Conservation (phyloP, 2,113 vertebrate genomes). For the Todiramphus saurophagus region DNA sequence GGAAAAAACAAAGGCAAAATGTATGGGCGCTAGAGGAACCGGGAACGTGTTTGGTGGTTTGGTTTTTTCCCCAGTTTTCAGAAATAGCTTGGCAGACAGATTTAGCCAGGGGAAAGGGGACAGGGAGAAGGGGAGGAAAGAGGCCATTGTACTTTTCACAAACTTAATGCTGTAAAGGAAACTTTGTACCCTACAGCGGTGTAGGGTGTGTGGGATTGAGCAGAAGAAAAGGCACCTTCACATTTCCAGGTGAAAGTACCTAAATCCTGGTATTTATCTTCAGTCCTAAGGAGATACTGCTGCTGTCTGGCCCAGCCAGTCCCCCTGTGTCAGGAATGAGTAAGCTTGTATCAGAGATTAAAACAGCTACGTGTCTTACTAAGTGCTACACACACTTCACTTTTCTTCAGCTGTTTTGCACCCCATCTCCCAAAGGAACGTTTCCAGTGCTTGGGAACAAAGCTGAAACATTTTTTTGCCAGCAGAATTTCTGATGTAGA, state of each 20-base stretch:
- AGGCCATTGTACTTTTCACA: background rate
- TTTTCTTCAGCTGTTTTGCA: background rate
- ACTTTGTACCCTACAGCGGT: background rate
- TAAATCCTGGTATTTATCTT: background rate
- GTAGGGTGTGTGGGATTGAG: background rate
- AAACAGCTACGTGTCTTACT: background rate
- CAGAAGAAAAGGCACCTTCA: background rate
- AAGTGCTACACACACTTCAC: background rate
- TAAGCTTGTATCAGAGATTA: background rate
- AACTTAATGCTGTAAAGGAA: background rate
- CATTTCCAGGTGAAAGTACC: background rate
- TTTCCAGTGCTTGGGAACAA: background rate
- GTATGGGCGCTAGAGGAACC: fast-evolving
- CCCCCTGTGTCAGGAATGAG: background rate
- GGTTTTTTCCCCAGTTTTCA: background rate
- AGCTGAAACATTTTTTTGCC: background rate
- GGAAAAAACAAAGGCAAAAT: background rate
- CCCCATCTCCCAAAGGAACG: background rate
- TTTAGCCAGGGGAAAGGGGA: fast-evolving
- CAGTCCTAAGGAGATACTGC: background rate
- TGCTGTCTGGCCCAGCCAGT: background rate
- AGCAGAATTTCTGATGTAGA: background rate
- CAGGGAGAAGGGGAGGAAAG: background rate
- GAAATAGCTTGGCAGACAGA: background rate
- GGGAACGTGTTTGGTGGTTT: fast-evolving